Conservation (phyloP, 2,113 vertebrate species). For the Festucalex cinctus region DNA sequence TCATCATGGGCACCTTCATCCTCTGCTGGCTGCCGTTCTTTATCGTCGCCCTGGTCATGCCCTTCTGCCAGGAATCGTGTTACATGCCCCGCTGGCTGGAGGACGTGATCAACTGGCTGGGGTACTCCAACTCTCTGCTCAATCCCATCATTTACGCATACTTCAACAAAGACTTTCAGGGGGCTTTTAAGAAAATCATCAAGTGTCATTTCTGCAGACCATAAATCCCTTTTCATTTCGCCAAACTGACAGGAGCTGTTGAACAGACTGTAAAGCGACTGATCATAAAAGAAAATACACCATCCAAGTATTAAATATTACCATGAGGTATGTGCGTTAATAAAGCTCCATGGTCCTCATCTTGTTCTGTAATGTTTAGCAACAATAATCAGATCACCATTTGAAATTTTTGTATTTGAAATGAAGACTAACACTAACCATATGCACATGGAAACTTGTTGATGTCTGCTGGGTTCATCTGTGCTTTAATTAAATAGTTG, state of each 20-base stretch:
- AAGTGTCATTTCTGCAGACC: slow-evolving; percentile 91
- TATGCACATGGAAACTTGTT: neutral
- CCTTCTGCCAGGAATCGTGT: slow-evolving; percentile 84
- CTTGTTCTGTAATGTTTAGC: slow-evolving; percentile 48
- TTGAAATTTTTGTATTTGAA: neutral
- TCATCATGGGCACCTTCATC: slow-evolving; percentile 98
- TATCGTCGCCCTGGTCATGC: slow-evolving; percentile 90
- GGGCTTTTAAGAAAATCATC: slow-evolving; percentile 94
- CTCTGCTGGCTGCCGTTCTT: slow-evolving; percentile 98
- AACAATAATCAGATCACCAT: slow-evolving; percentile 17
- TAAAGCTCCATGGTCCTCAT: slow-evolving; percentile 38
- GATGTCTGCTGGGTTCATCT: neutral
- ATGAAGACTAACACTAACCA: neutral
- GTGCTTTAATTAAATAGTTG: neutral
- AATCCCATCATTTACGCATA: slow-evolving; percentile 99
- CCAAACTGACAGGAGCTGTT: neutral
- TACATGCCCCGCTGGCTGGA: slow-evolving; percentile 85
- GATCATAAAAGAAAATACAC: slow-evolving; percentile 6
- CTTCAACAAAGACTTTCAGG: slow-evolving; percentile 98
- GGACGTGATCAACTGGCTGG: slow-evolving; percentile 94
- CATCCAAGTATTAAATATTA: slow-evolving; percentile 19
- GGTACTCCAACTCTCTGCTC: slow-evolving; percentile 95
- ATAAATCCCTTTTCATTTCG: slow-evolving; percentile 45
- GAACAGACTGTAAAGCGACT: neutral
- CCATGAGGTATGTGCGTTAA: slow-evolving; percentile 35